phyloP scores from a whole-genome alignment of 2,113 vertebrate species.

The Chaetops frenatus region DNA sequence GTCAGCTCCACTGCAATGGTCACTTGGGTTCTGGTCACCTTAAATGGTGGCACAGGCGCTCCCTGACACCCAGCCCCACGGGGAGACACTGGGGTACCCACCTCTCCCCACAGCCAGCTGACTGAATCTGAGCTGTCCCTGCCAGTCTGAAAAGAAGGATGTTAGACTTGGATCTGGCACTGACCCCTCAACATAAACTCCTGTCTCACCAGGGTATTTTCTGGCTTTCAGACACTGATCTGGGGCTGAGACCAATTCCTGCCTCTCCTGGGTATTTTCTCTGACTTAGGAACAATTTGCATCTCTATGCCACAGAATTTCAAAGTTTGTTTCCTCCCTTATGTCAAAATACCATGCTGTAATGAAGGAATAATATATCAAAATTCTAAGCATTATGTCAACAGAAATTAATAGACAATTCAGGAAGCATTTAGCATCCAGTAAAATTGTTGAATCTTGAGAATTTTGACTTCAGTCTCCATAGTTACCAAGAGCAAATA shows the following conservation, averaged over 20 bases:
- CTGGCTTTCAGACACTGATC: not conserved
- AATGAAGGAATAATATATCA: not conserved
- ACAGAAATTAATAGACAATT: not conserved
- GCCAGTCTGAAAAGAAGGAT: not conserved
- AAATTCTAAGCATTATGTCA: not conserved
- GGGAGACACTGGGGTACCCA: fast-evolving
- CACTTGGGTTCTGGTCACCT: not conserved
- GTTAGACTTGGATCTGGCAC: not conserved
- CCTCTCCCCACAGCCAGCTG: not conserved
- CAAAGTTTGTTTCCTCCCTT: not conserved
- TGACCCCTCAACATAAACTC: not conserved
- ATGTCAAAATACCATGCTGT: not conserved
- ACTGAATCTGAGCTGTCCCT: fast-evolving
- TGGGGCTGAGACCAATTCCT: not conserved
- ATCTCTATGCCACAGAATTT: not conserved
- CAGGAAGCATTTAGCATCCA: not conserved
- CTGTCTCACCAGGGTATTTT: not conserved
- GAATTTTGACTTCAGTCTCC: constrained; percentile 1
- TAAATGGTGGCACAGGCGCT: not conserved
- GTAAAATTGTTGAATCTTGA: not conserved
- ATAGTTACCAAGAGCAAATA: not conserved
- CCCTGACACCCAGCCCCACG: not conserved
- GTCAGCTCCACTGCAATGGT: not conserved
- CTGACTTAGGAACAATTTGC: not conserved
- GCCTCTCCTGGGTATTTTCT: not conserved